A percentile compares a stretch with the other conserved stretches of the same genome.
Evolutionary conservation across 1,140 invertebrate genomes (phyloP).

Genomic region (Bombus confusus): DNA sequence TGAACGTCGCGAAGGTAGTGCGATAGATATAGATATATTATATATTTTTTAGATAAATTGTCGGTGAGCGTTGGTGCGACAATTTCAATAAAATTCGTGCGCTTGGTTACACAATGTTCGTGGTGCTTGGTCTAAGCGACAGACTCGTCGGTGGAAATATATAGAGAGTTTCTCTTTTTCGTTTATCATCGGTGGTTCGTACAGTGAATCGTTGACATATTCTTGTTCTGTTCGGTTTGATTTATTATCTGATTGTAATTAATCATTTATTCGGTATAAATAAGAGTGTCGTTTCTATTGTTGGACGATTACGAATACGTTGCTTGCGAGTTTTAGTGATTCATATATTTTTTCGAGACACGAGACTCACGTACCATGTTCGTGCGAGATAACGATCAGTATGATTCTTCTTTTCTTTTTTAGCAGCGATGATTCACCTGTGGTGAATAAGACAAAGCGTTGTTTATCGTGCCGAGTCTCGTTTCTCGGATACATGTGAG

Average conservation of each 20-base stretch:
- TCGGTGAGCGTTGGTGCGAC: neutral
- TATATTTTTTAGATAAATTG: neutral
- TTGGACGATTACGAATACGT: neutral
- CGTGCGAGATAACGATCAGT: neutral
- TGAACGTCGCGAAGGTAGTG: slow-evolving; percentile 72
- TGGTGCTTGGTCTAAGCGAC: neutral
- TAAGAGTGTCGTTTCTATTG: neutral
- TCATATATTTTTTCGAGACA: neutral
- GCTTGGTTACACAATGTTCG: neutral
- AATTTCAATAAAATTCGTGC: neutral
- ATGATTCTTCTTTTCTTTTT: neutral
- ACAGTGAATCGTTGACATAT: neutral
- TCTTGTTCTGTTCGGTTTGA: neutral
- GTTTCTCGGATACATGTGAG: neutral
- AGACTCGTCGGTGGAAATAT: slow-evolving; percentile 11
- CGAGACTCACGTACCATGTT: neutral
- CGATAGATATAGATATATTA: neutral
- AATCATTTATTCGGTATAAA: no score
- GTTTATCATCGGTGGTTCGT: neutral
- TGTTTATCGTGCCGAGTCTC: slow-evolving; percentile 31
- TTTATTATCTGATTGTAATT: neutral
- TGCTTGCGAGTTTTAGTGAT: no score
- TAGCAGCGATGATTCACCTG: slow-evolving; percentile 2
- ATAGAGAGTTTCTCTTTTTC: neutral
- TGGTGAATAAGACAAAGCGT: neutral